Base-by-base conservation (phyloP, 2,888 invertebrate genomes). In the Dasypogon diadema region DNA sequence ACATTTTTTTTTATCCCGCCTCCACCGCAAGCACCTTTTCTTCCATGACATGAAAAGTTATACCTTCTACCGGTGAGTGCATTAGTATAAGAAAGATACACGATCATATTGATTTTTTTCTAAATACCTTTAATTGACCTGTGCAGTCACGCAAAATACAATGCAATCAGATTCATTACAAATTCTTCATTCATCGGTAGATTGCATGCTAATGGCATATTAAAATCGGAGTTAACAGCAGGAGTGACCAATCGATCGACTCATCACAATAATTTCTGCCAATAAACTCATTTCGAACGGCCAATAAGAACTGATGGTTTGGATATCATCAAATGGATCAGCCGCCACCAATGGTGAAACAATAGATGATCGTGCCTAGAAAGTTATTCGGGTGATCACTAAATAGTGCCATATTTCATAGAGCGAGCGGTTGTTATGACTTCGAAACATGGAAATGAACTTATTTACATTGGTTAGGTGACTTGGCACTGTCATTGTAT, bases 151-250 rank as follows among this genome's bases (percentile, higher is more conserved):
- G 2, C n/a, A 12, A 6, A 5, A 12, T 42, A 6, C 42, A 3
- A 12, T 42, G 42, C 8, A 30, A 30, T 30, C n/a, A 42, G 42
- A 12, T 42, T 42, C 42, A 73, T 73, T 22, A 73, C 26, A 10
- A 26, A 73, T 73, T 73, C 73, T n/a, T 22, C 42, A 22, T 24
- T 24, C 22, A 42, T 56, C 58, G 46, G 18, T 5, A 58, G 26
- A 30, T 73, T 58, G 73, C 73, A 58, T 73, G 73, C 73, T 73
- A 46, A 73, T 73, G 24, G 73, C 58, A 73, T 73, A 73, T 73
- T 73, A 73, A 56, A 54, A 30, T 30, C 14, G 54, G 12, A 54
- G 14, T 48, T 51, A 30, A 54, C 42, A 42, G 65, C 22, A 46
- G 26, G 26, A 72, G 58, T 74, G 74, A 74, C 58, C 74, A 58